Conservation (phyloP, 1,140 invertebrate species). For the Geopemphigus sp. region DNA sequence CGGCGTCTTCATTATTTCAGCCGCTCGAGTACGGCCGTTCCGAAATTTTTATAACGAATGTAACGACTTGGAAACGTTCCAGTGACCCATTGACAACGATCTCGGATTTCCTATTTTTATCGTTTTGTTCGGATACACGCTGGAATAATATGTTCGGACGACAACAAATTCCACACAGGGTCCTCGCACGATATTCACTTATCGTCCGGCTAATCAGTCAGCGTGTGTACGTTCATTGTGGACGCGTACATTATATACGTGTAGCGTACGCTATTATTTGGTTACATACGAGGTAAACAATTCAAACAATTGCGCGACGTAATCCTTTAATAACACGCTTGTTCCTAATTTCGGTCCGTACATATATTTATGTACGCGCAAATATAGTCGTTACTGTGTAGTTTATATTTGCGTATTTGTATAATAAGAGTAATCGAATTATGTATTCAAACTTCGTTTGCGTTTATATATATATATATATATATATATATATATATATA, state of each 20-base stretch:
- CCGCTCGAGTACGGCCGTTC: too few species aligned
- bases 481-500: too few species aligned
- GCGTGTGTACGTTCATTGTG: too few species aligned
- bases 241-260: too few species aligned
- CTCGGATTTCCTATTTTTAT: neutral
- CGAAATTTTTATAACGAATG: neutral
- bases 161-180: too few species aligned
- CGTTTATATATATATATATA: too few species aligned
- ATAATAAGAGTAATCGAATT: neutral
- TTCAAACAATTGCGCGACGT: neutral
- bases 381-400: too few species aligned
- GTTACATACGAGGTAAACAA: neutral
- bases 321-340: neutral
- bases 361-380: neutral
- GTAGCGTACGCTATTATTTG: too few species aligned
- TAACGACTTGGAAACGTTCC: conserved; percentile 1
- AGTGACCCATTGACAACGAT: neutral
- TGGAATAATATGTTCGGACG: neutral
- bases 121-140: neutral
- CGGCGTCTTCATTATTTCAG: neutral
- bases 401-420: too few species aligned
- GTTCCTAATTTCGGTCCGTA: neutral
- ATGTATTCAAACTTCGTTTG: neutral
- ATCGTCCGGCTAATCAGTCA: too few species aligned
- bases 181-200: too few species aligned